Evolutionary conservation across 2,113 vertebrate species (phyloP).

Genomic region (Clarias batrachus): DNA sequence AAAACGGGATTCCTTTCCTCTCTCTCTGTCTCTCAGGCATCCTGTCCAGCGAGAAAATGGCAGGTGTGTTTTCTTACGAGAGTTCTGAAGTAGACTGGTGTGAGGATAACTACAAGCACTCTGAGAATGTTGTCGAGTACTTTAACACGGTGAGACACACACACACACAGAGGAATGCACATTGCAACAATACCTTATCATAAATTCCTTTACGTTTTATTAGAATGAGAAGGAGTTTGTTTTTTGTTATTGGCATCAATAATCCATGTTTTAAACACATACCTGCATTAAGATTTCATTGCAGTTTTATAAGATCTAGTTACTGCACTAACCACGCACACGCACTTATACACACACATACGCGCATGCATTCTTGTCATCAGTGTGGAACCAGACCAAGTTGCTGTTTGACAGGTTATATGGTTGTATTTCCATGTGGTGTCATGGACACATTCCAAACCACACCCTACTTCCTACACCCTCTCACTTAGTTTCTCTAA

Average conservation of each 20-base stretch:
- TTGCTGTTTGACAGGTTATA: slow-evolving; percentile 10
- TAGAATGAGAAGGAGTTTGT: neutral
- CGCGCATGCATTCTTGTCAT: neutral
- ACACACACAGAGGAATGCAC: neutral
- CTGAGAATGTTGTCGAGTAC: slow-evolving; percentile 83
- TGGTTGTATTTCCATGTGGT: neutral
- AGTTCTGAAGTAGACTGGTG: slow-evolving; percentile 97
- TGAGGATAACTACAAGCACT: slow-evolving; percentile 87
- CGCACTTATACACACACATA: neutral
- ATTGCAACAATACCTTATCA: neutral
- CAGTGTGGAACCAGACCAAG: neutral
- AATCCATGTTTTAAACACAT: neutral
- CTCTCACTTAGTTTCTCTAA: neutral
- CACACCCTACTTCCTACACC: neutral
- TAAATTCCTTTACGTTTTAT: neutral
- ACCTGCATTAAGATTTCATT: neutral
- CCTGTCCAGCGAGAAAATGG: slow-evolving; percentile 69
- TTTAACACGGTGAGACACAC: slow-evolving; percentile 88
- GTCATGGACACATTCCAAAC: neutral
- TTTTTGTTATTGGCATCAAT: neutral
- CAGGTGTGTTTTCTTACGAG: slow-evolving; percentile 82
- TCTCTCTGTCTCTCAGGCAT: slow-evolving; percentile 54
- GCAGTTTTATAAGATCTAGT: neutral
- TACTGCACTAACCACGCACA: neutral
- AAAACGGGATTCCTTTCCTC: neutral